Evolutionary conservation across 37 sponge, comb jelly and placozoan species (phyloP).

Genomic region (Haliclona indistincta): DNA sequence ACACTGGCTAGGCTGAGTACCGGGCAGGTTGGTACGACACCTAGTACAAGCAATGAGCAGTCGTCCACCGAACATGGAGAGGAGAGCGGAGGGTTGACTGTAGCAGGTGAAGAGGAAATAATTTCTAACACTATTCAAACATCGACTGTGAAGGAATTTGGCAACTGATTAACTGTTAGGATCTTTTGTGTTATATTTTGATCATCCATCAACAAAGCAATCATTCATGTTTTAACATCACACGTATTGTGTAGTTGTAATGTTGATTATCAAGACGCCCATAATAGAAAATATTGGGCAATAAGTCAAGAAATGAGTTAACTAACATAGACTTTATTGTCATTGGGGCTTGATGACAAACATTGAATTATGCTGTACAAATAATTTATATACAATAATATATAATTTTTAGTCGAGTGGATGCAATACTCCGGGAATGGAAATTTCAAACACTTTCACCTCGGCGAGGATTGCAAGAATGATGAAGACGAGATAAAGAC

Average conservation of each 20-base stretch:
- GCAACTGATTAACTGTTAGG: too few species aligned
- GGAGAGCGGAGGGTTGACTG: background rate
- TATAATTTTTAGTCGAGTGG: background rate
- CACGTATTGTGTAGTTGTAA: background rate
- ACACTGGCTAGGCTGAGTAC: background rate
- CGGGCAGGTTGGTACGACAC: too few species aligned
- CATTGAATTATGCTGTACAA: background rate
- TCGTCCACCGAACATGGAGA: too few species aligned
- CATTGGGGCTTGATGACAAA: too few species aligned
- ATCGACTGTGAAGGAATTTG: background rate
- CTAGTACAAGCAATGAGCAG: too few species aligned
- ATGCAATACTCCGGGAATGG: conserved; percentile 31
- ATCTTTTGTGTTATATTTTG: too few species aligned
- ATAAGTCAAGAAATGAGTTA: background rate
- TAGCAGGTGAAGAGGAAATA: background rate
- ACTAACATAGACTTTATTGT: too few species aligned
- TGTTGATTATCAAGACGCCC: background rate
- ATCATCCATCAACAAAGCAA: too few species aligned
- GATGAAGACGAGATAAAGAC: conserved; percentile 72
- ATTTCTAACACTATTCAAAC: background rate
- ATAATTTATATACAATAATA: background rate
- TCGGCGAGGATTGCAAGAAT: conserved; percentile 78
- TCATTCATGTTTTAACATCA: background rate
- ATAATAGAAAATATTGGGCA: background rate
- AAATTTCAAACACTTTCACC: conserved; percentile 52